Conservation (phyloP, 2,888 invertebrate species). For the Baccha elongata region DNA sequence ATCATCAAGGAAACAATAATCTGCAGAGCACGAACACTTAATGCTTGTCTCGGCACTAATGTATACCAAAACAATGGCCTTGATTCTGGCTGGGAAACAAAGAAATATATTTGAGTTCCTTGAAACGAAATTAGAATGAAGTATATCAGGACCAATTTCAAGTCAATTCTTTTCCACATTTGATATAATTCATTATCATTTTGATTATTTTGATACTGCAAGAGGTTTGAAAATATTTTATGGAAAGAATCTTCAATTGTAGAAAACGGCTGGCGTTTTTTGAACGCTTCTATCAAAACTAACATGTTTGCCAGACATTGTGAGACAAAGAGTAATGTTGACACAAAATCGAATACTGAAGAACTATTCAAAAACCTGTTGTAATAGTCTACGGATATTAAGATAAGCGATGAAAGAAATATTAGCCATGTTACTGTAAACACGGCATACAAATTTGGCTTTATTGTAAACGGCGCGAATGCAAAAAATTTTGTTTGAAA, state of each 20-base stretch:
- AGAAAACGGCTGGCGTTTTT: constrained; percentile 30
- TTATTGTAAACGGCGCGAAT: constrained; percentile 16
- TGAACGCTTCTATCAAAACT: constrained; percentile 65
- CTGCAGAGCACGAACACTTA: constrained; percentile 62
- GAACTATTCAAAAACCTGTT: background rate
- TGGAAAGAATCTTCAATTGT: constrained; percentile 35
- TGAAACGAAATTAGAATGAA: background rate
- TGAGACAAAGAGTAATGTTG: background rate
- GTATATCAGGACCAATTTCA: constrained; percentile 7
- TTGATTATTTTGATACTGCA: background rate
- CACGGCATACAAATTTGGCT: background rate
- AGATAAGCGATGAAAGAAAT: constrained; percentile 31
- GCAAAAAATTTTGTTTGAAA: constrained; percentile 22
- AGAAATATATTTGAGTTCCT: background rate
- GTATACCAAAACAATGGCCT: constrained; percentile 35
- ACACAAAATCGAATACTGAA: constrained; percentile 24
- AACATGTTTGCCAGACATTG: constrained; percentile 50
- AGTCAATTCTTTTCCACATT: constrained; percentile 27
- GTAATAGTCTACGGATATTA: constrained; percentile 46
- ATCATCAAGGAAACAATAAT: constrained; percentile 42
- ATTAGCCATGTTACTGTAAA: constrained; percentile 19
- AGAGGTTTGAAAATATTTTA: constrained; percentile 3
- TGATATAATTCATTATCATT: background rate
- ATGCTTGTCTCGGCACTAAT: constrained; percentile 35
- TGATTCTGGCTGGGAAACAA: background rate